Percentiles rank a stretch among this genome's conserved stretches.
phyloP scores from a whole-genome alignment of 2,113 vertebrate species.

The Megaptera novaeangliae region DNA sequence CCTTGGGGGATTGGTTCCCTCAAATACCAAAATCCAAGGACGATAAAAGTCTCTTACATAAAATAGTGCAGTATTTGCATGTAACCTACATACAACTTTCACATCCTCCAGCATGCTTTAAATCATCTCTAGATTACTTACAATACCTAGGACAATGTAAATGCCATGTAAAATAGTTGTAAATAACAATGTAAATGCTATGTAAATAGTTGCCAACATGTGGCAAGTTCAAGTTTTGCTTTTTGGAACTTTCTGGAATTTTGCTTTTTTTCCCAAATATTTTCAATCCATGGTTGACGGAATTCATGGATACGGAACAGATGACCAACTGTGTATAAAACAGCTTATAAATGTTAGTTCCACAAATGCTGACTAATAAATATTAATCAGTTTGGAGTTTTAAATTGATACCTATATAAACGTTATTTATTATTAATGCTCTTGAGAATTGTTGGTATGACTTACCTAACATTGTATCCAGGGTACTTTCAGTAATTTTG shows the following conservation, averaged over 20 bases:
- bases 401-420: neutral
- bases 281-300: neutral
- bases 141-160: neutral
- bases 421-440: neutral
- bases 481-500: neutral
- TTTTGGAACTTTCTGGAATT: neutral
- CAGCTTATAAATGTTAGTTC: neutral
- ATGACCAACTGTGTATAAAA: neutral
- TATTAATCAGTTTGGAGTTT: neutral
- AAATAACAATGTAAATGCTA: neutral
- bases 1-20: neutral
- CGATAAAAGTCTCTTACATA: neutral
- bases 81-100: neutral
- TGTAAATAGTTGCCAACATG: neutral
- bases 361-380: neutral
- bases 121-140: neutral
- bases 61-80: neutral
- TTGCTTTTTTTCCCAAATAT: neutral
- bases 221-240: neutral
- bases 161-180: neutral
- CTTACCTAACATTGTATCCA: neutral
- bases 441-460: neutral
- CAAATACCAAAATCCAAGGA: neutral
- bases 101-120: neutral
- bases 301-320: neutral